Conservation (phyloP, 1,140 invertebrate species). For the Homalodisca vitripennis region DNA sequence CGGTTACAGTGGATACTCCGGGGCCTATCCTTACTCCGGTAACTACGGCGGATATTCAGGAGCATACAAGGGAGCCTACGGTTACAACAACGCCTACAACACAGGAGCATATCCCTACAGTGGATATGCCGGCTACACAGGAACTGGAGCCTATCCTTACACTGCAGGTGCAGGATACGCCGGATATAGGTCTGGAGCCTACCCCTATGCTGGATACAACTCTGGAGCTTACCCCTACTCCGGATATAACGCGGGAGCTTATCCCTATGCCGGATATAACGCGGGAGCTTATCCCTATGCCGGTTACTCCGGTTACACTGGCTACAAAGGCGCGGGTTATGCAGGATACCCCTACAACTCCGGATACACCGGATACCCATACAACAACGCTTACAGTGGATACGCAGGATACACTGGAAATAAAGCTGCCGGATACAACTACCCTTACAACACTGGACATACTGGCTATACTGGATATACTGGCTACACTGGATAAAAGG, state of each 20-base stretch:
- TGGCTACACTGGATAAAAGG: too few relatives aligned
- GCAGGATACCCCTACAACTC: background rate
- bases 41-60: background rate
- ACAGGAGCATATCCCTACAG: constrained; percentile 4
- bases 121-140: constrained; percentile 8
- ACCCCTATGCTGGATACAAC: constrained; percentile 1
- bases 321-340: background rate
- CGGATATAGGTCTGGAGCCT: background rate
- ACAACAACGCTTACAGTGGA: background rate
- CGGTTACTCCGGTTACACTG: background rate
- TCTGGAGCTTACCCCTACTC: constrained; percentile 17
- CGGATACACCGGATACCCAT: background rate
- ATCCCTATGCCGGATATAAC: background rate
- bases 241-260: background rate
- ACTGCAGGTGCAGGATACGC: background rate
- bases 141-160: background rate
- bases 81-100: background rate
- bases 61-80: background rate
- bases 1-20: background rate
- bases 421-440: background rate
- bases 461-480: too few relatives aligned
- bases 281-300: constrained; percentile 5
- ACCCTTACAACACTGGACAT: too few relatives aligned
- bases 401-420: background rate
- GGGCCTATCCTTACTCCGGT: background rate